phyloP scores from a whole-genome alignment of 2,888 invertebrate species.

The Epirrhoe alternata region DNA sequence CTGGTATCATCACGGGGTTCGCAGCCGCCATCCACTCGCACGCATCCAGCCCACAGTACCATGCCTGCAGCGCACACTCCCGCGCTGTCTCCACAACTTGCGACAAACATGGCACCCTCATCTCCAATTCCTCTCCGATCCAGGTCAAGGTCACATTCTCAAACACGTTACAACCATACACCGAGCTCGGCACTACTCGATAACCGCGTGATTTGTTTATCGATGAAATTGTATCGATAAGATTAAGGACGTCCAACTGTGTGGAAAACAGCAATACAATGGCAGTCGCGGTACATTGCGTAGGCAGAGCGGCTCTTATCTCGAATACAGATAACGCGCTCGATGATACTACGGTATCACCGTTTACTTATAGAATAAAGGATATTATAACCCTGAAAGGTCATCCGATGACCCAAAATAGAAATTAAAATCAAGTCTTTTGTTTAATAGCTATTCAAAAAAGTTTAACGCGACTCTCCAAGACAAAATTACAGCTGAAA shows the following conservation, averaged over 20 bases:
- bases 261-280: slow-evolving; percentile 50
- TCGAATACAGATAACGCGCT: slow-evolving; percentile 61
- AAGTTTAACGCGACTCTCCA: slow-evolving; percentile 27
- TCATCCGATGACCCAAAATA: slow-evolving; percentile 18
- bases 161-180: slow-evolving; percentile 34
- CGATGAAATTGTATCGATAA: slow-evolving; percentile 70
- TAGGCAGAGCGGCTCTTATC: slow-evolving; percentile 57
- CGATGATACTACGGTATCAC: slow-evolving; percentile 23
- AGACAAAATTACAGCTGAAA: slow-evolving; percentile 31
- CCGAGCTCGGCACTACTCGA: slow-evolving; percentile 59
- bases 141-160: slow-evolving; percentile 42
- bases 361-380: slow-evolving; percentile 32
- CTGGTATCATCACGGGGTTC: slow-evolving; percentile 63
- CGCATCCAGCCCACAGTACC: slow-evolving; percentile 65
- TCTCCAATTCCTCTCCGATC: slow-evolving; percentile 42
- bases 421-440: slow-evolving; percentile 24
- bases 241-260: slow-evolving; percentile 63
- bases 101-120: slow-evolving; percentile 64
- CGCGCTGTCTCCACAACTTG: slow-evolving; percentile 64
- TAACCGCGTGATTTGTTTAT: slow-evolving; percentile 70
- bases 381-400: slow-evolving; percentile 24
- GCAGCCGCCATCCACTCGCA: slow-evolving; percentile 65
- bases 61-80: slow-evolving; percentile 67
- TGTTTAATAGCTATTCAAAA: slow-evolving; percentile 32
- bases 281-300: slow-evolving; percentile 50